Base-by-base conservation (phyloP, 2,797 vertebrate species). In the Ctenochaetus hawaiiensis region DNA sequence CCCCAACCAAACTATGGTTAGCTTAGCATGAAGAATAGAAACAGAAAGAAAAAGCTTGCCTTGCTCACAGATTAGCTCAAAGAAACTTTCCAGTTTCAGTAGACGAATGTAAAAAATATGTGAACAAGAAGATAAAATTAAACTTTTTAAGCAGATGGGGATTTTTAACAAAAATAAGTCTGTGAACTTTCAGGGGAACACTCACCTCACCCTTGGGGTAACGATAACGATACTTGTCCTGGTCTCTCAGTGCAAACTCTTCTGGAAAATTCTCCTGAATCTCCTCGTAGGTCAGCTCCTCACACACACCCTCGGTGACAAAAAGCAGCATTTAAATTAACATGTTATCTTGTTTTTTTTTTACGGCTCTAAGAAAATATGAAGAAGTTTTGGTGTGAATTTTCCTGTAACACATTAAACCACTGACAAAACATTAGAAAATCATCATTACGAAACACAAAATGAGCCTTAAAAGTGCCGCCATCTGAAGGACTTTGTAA, bases 161-260 rank as follows among this genome's bases (percentile, higher is more conserved):
- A 39, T 2, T 39, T 39, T 52, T 60, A 11, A 70, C 52, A 16
- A 8, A 3, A 5, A 37, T 47, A 26, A 7, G 47, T 13, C 43
- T 1, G 12, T 20, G 62, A 22, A 5, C n/a, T 14, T 20, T 61
- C 13, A 37, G 43, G 13, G 49, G 7, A 20, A 20, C 0, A 1
- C 90, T 90, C 81, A 98, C 97, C 95, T 98, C 97, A 1, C 97
- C 97, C 78, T 97, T 98, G 22, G 97, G 96, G 89, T 98, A 98
- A 61, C 97, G 95, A 69, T 98, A 98, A 0, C 96, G 96, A 39
- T 97, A 98, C 78, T 98, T 98, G 88, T 98, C 97, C 90, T 98
- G 97, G 67, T 98, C 97, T 26, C 97, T 92, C 34, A 98, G 89
- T 0, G 97, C 97, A 77, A 98, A 96, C 85, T 98, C 97, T 17